A percentile compares a stretch with the other conserved stretches of the same genome.
phyloP scores from a whole-genome alignment of 2,113 vertebrate species.

The Dromiciops gliroides region DNA sequence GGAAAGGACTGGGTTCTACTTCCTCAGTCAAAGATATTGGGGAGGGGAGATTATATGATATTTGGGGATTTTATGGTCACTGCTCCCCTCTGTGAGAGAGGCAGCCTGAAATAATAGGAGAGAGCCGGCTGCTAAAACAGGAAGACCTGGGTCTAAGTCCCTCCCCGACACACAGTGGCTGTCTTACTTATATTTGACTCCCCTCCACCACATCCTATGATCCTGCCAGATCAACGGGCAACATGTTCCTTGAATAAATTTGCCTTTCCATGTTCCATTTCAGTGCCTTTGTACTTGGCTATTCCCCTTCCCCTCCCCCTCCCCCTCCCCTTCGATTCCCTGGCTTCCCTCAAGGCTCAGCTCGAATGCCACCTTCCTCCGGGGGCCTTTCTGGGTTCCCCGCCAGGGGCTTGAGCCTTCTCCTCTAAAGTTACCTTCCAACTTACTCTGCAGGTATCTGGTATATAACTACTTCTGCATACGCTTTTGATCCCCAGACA shows the following conservation, averaged over 20 bases:
- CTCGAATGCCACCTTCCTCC: background rate
- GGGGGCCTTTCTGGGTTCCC: background rate
- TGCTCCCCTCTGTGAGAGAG: background rate
- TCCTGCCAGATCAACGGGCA: background rate
- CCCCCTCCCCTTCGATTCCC: background rate
- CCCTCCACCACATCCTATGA: background rate
- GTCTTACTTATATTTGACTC: background rate
- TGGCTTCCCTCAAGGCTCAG: background rate
- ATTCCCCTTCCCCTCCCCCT: background rate
- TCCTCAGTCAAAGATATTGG: background rate
- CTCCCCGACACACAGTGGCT: background rate
- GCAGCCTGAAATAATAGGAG: background rate
- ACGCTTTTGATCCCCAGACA: background rate
- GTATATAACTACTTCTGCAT: too few relatives aligned
- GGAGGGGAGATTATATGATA: background rate
- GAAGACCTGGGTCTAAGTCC: background rate
- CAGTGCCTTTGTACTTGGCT: background rate
- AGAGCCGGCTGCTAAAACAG: background rate
- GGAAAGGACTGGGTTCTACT: background rate
- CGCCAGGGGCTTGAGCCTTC: background rate
- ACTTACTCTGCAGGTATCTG: background rate
- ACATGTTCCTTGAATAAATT: background rate
- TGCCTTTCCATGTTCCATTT: background rate
- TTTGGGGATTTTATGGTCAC: background rate
- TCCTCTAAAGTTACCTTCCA: background rate